Base-by-base conservation (phyloP, 37 sponge, comb jelly and placozoan genomes). In the Oscarella lobularis region DNA sequence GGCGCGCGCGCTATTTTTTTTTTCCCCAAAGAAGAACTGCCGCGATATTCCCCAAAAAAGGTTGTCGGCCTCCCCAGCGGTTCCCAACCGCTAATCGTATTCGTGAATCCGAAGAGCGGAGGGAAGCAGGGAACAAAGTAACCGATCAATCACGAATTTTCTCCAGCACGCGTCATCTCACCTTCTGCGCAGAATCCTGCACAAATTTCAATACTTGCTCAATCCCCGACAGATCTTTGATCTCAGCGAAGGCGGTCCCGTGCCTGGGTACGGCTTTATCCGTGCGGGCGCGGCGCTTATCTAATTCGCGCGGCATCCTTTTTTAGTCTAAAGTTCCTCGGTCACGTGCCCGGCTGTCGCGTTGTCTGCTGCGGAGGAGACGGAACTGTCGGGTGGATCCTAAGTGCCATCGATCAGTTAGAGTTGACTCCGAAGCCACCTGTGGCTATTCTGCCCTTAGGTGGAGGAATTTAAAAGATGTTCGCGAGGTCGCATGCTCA, bases 21-120 rank as follows among this genome's bases (percentile, higher is more conserved):
- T n/a, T n/a, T n/a, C n/a, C n/a, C n/a, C n/a, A n/a, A n/a, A n/a
- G n/a, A n/a, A n/a, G n/a, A n/a, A n/a, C n/a, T n/a, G n/a, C n/a
- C n/a, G n/a, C n/a, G n/a, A n/a, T n/a, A n/a, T n/a, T n/a, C n/a
- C n/a, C n/a, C n/a, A n/a, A n/a, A n/a, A n/a, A n/a, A n/a, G n/a
- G n/a, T n/a, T n/a, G n/a, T n/a, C n/a, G n/a, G n/a, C n/a, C n/a
- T n/a, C n/a, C n/a, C n/a, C n/a, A n/a, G n/a, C n/a, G n/a, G n/a
- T n/a, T n/a, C n/a, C n/a, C 71, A 68, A n/a, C 71, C 71, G 29
- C 71, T 68, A 31, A 20, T 68, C 31, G 71, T 68, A 68, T 68
- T 68, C 31, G n/a, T 68, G n/a, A 68, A 68, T 68, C 71, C 71
- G 71, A 68, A 68, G 29, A 68, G 71, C 71, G 71, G 71, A 4